Base-by-base conservation (phyloP, 2,113 vertebrate genomes). In the Perca fluviatilis region DNA sequence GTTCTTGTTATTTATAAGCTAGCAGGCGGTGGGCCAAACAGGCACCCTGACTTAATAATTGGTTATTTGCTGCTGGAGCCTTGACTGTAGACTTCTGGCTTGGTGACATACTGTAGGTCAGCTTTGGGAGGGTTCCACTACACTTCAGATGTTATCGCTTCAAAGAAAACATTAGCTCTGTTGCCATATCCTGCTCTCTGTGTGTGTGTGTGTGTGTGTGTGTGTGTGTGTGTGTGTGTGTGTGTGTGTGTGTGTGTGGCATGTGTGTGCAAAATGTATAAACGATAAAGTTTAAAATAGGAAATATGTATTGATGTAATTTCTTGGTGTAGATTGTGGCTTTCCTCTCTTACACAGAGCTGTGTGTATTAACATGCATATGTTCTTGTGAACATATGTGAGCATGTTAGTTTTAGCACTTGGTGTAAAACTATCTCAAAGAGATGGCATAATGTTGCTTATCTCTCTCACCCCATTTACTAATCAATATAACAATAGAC, bases 101-200 rank as follows among this genome's bases (percentile, higher is more conserved):
- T 10, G 54, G 69, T 82, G 78, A 73, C 70, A 75, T 30, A 23
- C 40, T 63, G 36, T 50, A 58, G 86, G 88, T 89, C 80, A 75
- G 53, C 69, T 90, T 88, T 91, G 88, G 84, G 77, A 85, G 69
- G 36, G 33, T 82, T 92, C 90, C 83, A 86, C 69, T 64, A 1
- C 58, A 51, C 60, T 49, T 80, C 83, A 86, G 90, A 94, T 94
- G 67, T 92, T 94, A 94, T 93, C 92, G 51, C 80, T 57, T 80
- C 47, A 84, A 65, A 74, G 85, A 88, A 92, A 90, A 88, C 84
- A 92, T 65, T 58, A 72, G 73, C 77, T 80, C 58, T 74, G 69
- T 58, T 69, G 69, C 54, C 78, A 65, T 85, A 49, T 21, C 4
- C 46, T 69, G 71, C 71, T 73, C 64, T n/a, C n/a, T n/a, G n/a